Conservation (phyloP, 2,888 invertebrate genomes). For the Heliconius ethilla region DNA sequence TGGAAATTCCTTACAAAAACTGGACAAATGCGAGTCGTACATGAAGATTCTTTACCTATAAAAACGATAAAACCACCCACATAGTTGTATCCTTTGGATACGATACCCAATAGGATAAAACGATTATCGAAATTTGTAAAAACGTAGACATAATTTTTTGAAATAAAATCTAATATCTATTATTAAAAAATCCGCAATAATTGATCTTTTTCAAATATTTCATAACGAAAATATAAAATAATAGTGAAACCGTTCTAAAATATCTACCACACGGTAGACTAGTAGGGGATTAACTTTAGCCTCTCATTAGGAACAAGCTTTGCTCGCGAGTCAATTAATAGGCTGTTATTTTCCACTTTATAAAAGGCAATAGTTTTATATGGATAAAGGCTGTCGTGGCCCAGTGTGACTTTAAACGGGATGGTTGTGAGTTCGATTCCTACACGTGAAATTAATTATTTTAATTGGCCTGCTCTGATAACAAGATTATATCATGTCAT, state of each 20-base stretch:
- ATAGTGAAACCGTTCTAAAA: not conserved
- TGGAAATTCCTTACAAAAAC: too few species aligned
- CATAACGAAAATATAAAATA: slow-evolving; percentile 14
- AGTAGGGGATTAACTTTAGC: slow-evolving; percentile 13
- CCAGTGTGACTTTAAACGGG: not conserved
- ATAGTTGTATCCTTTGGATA: too few species aligned
- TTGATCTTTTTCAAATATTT: not conserved
- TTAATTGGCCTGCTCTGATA: not conserved
- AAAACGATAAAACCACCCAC: too few species aligned
- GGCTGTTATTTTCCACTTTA: not conserved
- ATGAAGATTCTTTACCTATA: too few species aligned
- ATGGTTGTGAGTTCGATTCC: not conserved
- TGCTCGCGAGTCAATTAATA: slow-evolving; percentile 10
- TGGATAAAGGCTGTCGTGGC: not conserved
- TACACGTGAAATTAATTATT: not conserved
- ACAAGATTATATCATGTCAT: not conserved
- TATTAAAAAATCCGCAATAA: too few species aligned
- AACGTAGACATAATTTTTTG: too few species aligned
- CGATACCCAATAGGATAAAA: too few species aligned
- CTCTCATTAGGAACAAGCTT: slow-evolving; percentile 23
- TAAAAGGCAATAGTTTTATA: slow-evolving; percentile 18
- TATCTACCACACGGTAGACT: not conserved
- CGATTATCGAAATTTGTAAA: too few species aligned
- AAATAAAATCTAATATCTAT: too few species aligned
- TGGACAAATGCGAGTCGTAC: too few species aligned